Conservation (phyloP, 1,140 invertebrate genomes). For the Trachymyrmex cornetzi region DNA sequence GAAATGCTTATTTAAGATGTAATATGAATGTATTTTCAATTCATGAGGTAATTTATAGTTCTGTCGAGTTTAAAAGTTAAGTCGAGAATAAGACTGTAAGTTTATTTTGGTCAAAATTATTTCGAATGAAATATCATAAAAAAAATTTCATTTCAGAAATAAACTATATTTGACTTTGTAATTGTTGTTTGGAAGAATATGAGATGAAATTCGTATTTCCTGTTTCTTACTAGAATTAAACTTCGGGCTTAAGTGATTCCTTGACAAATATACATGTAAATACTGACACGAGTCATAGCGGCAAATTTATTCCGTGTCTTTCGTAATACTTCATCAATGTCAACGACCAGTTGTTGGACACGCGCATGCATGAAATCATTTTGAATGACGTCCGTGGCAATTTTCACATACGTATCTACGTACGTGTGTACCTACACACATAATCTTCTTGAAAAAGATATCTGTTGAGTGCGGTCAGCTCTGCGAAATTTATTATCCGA, state of each 20-base stretch:
- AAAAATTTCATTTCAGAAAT: no score
- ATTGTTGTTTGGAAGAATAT: neutral
- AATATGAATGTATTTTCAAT: neutral
- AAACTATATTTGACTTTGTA: no score
- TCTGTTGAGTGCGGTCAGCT: conserved; percentile 16
- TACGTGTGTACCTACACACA: neutral
- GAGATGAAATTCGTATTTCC: neutral
- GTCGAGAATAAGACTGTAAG: neutral
- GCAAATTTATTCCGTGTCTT: conserved; percentile 55
- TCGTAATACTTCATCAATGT: conserved; percentile 54
- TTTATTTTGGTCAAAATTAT: neutral
- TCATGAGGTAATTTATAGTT: neutral
- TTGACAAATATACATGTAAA: conserved; percentile 4
- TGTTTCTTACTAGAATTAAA: neutral
- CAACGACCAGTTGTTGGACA: conserved; percentile 58
- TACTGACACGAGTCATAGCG: neutral
- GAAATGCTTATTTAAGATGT: neutral
- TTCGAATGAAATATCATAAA: no score
- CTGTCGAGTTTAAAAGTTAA: neutral
- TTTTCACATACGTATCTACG: neutral
- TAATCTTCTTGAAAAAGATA: neutral
- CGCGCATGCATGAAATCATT: conserved; percentile 45
- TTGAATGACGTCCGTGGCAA: conserved; percentile 45
- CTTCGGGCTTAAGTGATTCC: neutral
- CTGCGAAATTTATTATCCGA: conserved; percentile 38